Evolutionary conservation across 2,113 vertebrate species (phyloP).

Genomic region (Eolophus roseicapilla): DNA sequence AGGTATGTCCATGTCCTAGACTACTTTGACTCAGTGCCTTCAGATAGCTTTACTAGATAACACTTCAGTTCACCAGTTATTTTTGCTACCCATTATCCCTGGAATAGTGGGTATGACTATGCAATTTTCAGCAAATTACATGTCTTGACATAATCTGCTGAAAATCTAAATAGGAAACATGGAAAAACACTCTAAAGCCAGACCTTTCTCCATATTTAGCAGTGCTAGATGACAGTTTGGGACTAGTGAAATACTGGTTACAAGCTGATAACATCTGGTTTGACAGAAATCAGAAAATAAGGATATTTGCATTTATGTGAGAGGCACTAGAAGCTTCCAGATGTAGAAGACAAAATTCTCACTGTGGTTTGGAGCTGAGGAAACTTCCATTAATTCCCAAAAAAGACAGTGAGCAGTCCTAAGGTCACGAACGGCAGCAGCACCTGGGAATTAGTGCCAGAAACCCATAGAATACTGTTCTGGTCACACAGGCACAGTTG

Average conservation of each 20-base stretch:
- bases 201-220: constrained; percentile 19
- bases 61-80: background rate
- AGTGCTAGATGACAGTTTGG: background rate
- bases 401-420: background rate
- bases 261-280: background rate
- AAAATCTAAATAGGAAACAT: constrained; percentile 18
- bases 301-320: background rate
- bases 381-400: background rate
- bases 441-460: background rate
- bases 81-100: background rate
- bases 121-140: constrained; percentile 43
- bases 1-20: background rate
- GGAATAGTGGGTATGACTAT: background rate
- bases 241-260: background rate
- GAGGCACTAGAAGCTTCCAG: background rate
- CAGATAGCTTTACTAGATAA: background rate
- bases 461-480: background rate
- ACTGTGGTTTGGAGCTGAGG: background rate
- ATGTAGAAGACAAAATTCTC: background rate
- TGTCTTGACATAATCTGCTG: background rate
- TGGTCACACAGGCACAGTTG: too few species aligned
- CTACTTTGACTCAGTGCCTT: background rate
- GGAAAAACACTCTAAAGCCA: background rate
- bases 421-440: background rate
- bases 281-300: background rate